Base-by-base conservation (phyloP, 1,140 invertebrate species). In the Tetranychus urticae region DNA sequence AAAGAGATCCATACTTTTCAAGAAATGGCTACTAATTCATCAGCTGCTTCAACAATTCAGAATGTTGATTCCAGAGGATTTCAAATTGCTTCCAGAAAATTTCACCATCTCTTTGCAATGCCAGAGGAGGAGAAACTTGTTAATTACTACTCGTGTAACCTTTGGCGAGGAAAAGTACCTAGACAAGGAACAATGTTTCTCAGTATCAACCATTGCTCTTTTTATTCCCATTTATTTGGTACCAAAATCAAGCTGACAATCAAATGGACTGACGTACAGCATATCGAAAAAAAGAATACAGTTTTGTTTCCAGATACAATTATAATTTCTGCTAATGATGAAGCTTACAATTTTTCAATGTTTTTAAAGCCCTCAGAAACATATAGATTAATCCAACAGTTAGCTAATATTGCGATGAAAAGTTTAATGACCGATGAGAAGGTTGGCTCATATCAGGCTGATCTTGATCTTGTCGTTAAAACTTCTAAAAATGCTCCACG, bases 331-430 rank as follows among this genome's bases (percentile, higher is more conserved):
- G 92, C 88, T 2, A 77, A 87, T 66, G 82, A 88, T 68, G 81
- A 82, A 70, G 75, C 79, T 71, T 78, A 88, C 75, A 79, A 83
- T 70, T 94, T 94, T 74, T 87, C 84, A 34, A 82, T 96, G 81
- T 85, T 97, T 68, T 72, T 90, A 56, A 84, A 82, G 67, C 87
- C 87, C 70, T 80, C 78, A 48, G 90, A 97, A 72, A 89, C 89
- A 1, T 94, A 85, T 73, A 77, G 79, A 50, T 71, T 97, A 60
- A 93, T 96, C 82, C 83, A 91, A 68, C 92, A 97, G 74, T 75
- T 98, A 46, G 87, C 88, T 55, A 96, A 97, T 75, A 82, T 97
- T 74, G 91, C 91, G 52, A 93, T 97, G 81, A 90, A 90, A 80
- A 84, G 89, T 60, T 50, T 66, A 12, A 67, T 67, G 56, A 36